Evolutionary conservation across 2,113 vertebrate genomes (phyloP), one percentile per base, ranked within the genome.

Genomic region (Periophthalmus modestus): DNA sequence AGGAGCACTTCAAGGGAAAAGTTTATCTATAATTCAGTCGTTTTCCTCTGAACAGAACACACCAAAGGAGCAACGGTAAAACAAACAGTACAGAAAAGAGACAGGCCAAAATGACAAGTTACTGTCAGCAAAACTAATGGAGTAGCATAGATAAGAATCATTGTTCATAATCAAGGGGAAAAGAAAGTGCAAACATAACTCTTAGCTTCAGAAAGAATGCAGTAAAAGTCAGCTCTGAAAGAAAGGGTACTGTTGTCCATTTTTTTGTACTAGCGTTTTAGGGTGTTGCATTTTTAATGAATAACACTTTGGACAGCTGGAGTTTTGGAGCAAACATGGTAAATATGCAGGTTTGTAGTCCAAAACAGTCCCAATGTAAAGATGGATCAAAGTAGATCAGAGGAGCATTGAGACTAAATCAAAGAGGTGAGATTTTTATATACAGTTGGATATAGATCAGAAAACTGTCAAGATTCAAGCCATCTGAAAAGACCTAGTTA

Each of bases 21-120:
- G 23, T 69, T 46, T 47, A 81, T 82, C 68, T 46, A 85, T 84
- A 79, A 84, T 83, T 88, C 68, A 82, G 74, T 46, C 33, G 0
- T 4, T 21, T 75, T 43, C 34, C 62, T 65, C 62, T 39, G 16
- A 62, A 67, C 43, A 77, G 52, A 9, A 55, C 52, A 9, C n/a
- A 55, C 19, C n/a, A 55, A 70, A 70, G 69, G 13, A 73, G 62
- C 33, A 69, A 61, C 6, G 12, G 39, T 66, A 33, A 63, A 58
- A 11, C 65, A 18, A 16, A 50, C 15, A 12, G 71, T 6, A 33
- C 1, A 23, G 58, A 0, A 48, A 47, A 24, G 15, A 72, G 48
- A 43, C 7, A 12, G 19, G 34, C 18, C 14, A 18, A 65, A 10
- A 7, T 2, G 62, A 39, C 39, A 47, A 48, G 13, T 47, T 23